Conservation (phyloP, 2,888 invertebrate genomes). For the Coleophora deauratella region DNA sequence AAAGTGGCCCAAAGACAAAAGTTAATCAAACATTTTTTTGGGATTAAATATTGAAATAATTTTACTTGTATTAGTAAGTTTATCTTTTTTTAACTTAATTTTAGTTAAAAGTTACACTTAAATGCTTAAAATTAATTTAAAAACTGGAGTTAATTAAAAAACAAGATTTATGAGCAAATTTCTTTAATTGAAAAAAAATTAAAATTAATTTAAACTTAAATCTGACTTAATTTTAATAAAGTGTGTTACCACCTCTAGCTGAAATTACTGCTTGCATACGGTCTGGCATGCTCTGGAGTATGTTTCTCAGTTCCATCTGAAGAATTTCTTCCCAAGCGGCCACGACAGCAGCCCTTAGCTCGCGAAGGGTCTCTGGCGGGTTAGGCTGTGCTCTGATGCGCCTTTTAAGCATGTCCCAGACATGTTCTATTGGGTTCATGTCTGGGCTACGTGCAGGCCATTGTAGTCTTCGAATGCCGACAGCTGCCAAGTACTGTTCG, state of each 20-base stretch:
- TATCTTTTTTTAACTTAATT: too few species aligned
- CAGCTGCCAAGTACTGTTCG: constrained; percentile 2
- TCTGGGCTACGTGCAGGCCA: constrained; percentile 9
- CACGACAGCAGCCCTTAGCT: neutral
- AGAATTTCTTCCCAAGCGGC: constrained; percentile 1
- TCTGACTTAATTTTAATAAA: too few species aligned
- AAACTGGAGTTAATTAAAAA: too few species aligned
- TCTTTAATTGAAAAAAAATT: too few species aligned
- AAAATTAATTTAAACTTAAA: too few species aligned
- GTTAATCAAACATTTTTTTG: too few species aligned
- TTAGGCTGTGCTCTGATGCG: neutral
- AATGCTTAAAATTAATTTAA: too few species aligned
- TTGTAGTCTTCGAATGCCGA: constrained; percentile 7
- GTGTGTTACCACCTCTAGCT: constrained; percentile 7
- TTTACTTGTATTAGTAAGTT: too few species aligned
- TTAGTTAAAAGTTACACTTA: too few species aligned
- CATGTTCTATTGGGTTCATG: constrained; percentile 8
- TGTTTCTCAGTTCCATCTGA: neutral
- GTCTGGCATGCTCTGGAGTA: constrained; percentile 5
- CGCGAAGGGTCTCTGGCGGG: neutral
- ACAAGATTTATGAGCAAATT: too few species aligned
- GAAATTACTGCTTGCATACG: constrained; percentile 9
- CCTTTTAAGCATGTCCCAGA: constrained; percentile 6
- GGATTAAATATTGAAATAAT: too few species aligned
- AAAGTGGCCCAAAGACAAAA: too few species aligned